A percentile compares a stretch with the other conserved stretches of the same genome.
Conservation (phyloP, 2,797 vertebrate genomes). For the Pangasius larnaudii region DNA sequence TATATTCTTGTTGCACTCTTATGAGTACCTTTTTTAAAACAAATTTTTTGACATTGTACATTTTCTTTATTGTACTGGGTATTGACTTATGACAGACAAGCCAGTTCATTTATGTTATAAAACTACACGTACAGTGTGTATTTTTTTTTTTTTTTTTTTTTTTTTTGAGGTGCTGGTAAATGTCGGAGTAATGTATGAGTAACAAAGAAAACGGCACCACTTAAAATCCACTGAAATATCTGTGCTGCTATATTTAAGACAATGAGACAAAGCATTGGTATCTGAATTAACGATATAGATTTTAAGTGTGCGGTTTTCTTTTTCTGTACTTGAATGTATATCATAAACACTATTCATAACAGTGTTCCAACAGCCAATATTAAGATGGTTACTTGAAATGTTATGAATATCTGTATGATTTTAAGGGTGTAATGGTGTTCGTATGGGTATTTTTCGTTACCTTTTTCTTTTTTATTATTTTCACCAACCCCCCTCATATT, state of each 20-base stretch:
- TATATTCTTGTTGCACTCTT: constrained; percentile 1
- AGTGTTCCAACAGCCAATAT: constrained; percentile 5
- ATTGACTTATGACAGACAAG: neutral
- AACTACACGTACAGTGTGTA: neutral
- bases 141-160: neutral
- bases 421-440: constrained; percentile 6
- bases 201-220: neutral
- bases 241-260: neutral
- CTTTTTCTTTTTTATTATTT: neutral
- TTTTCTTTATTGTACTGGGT: neutral
- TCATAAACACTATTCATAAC: constrained; percentile 15
- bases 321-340: constrained; percentile 4
- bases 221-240: neutral
- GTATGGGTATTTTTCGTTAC: neutral
- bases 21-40: neutral
- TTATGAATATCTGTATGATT: constrained; percentile 1
- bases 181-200: constrained; percentile 2
- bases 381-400: constrained; percentile 20
- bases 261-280: neutral
- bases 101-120: neutral
- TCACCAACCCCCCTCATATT: neutral
- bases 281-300: neutral
- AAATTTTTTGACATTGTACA: neutral
- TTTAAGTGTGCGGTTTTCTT: neutral
- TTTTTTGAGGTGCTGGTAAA: constrained; percentile 9